Conservation (phyloP, 1,140 invertebrate genomes). For the Planococcus citri region DNA sequence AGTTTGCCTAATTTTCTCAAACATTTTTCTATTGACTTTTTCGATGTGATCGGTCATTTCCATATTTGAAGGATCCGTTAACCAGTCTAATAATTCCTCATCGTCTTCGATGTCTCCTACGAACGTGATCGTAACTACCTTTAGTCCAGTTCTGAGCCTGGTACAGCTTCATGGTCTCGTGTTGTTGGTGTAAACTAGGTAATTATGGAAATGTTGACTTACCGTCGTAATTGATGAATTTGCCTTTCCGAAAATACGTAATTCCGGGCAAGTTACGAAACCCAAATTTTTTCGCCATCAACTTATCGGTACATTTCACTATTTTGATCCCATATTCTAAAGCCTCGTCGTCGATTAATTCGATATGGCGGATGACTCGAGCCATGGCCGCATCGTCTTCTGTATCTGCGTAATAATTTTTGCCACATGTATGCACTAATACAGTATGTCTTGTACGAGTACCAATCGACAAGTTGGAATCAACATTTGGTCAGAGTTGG, state of each 20-base stretch:
- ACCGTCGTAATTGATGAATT: constrained; percentile 83
- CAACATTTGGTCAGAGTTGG: too few relatives aligned
- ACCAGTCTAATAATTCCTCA: constrained; percentile 84
- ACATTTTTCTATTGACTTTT: constrained; percentile 84
- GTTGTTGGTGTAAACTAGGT: too few relatives aligned
- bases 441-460: too few relatives aligned
- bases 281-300: constrained; percentile 92
- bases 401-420: too few relatives aligned
- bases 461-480: too few relatives aligned
- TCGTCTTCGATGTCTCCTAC: constrained; percentile 74
- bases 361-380: constrained; percentile 65
- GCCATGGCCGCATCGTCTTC: constrained; percentile 69
- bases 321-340: constrained; percentile 83
- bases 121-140: constrained; percentile 5
- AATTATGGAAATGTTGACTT: constrained; percentile 23
- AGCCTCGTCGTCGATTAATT: constrained; percentile 84
- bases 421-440: constrained; percentile 25
- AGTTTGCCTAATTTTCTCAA: constrained; percentile 77
- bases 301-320: constrained; percentile 72
- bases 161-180: too few relatives aligned
- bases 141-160: not conserved
- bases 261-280: constrained; percentile 77
- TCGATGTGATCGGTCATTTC: constrained; percentile 87
- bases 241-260: constrained; percentile 81
- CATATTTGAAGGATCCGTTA: constrained; percentile 89